Evolutionary conservation across 1,140 invertebrate genomes (phyloP).

Genomic region (Physella acuta): DNA sequence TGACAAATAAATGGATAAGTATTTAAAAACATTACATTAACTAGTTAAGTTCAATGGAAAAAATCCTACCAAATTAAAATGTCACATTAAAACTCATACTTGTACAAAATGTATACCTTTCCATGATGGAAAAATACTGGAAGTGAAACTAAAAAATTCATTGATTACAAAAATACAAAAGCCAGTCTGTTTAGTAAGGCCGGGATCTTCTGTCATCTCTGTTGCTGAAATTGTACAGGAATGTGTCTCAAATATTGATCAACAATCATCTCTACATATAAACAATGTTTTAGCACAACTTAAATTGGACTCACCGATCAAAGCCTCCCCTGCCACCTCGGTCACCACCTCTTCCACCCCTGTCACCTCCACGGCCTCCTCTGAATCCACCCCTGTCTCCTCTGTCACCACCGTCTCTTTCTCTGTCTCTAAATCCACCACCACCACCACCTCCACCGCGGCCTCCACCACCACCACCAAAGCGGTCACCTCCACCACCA

Average conservation of each 20-base stretch:
- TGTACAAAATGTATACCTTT: no score
- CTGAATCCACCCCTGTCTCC: constrained; percentile 11
- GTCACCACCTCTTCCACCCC: neutral
- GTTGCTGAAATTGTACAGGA: neutral
- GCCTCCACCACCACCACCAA: neutral
- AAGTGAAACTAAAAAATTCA: no score
- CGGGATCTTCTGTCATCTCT: constrained; percentile 10
- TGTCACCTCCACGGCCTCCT: constrained; percentile 1
- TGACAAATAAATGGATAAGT: no score
- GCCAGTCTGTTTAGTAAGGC: neutral
- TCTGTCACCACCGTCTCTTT: neutral
- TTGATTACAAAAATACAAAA: no score
- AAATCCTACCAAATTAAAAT: no score
- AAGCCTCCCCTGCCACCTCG: constrained; percentile 1
- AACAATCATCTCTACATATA: neutral
- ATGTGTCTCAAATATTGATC: neutral
- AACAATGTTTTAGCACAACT: neutral
- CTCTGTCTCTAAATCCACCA: constrained; percentile 1
- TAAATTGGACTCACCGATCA: constrained; percentile 3
- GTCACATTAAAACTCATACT: no score
- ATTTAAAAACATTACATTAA: no score
- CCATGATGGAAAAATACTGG: no score
- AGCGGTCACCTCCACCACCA: constrained; percentile 8
- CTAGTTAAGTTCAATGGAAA: no score
- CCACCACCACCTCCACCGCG: neutral